phyloP scores from a whole-genome alignment of 2,797 vertebrate genomes.

The Schizothorax lantsangensis region DNA sequence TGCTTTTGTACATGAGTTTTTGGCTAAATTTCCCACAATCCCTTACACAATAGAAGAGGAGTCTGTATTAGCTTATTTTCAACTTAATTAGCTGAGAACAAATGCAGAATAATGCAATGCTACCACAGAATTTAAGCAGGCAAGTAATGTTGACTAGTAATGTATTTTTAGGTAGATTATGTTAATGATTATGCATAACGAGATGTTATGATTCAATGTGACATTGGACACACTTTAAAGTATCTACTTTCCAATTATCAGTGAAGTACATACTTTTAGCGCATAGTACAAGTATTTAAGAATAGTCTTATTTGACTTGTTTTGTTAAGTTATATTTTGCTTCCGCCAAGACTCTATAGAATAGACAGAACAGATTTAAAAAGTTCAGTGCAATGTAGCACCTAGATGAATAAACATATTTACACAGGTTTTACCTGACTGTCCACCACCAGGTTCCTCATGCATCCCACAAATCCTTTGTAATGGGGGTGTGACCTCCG shows the following conservation, averaged over 20 bases:
- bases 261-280: neutral
- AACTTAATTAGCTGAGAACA: neutral
- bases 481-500: conserved; percentile 67
- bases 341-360: neutral
- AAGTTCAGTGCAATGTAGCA: neutral
- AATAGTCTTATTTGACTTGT: no score
- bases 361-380: neutral
- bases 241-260: neutral
- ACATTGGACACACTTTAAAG: neutral
- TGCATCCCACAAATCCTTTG: conserved; percentile 84
- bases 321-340: neutral
- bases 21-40: neutral
- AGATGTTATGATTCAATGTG: neutral
- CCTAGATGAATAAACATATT: neutral
- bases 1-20: neutral
- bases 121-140: neutral
- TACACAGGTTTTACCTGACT: conserved; percentile 81
- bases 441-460: conserved; percentile 85
- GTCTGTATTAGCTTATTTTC: neutral
- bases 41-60: neutral
- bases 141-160: neutral
- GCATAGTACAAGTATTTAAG: neutral
- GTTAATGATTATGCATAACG: no score
- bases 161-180: neutral
- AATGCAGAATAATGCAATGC: neutral